Base-by-base conservation (phyloP, 2,888 invertebrate genomes). In the Drosophila rubida region DNA sequence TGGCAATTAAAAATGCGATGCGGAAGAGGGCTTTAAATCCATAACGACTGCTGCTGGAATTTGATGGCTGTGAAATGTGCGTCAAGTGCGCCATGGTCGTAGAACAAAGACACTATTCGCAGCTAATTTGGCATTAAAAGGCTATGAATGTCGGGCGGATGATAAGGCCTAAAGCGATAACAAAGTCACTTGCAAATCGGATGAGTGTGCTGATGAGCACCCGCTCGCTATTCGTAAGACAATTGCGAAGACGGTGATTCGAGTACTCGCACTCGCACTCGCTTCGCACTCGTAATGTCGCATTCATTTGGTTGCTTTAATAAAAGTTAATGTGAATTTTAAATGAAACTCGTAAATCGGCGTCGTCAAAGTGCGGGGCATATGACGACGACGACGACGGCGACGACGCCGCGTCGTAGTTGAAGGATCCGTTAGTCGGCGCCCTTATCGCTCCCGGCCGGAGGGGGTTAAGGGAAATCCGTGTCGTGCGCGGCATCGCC, bases 281-380 rank as follows among this genome's bases (percentile, higher is more conserved):
- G 53, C 42, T 6, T 39, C 14, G 37, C 27, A 51, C 51, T 53
- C 51, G 53, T 53, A 53, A 64, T 35, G 77, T 46, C 57, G 62
- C 77, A 69, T 79, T 83, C 68, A 82, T 80, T 84, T 64, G 72
- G 69, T 58, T 69, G 71, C 78, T 83, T 78, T 82, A 80, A 82
- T 86, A 83, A 82, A 86, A 78, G 72, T 78, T 83, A 83, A 82
- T 83, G 78, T 61, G 83, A 72, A 75, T 83, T 86, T 86, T 70
- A 78, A 83, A 80, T 75, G 72, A 80, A 75, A 63, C 69, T 72
- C 84, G 75, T 83, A 78, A 82, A 75, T 78, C 81, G 78, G 60
- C 55, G 62, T 66, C 79, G 61, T 67, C 80, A 83, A 80, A 64
- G 77, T 19, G 19, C 62, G 78, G 42, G 57, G 60, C 63, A 61